These are phyloP conservation scores for Philaethria dido DNA, from an alignment of 2,888 invertebrate genomes.

Conservation along the genomic window DNA sequence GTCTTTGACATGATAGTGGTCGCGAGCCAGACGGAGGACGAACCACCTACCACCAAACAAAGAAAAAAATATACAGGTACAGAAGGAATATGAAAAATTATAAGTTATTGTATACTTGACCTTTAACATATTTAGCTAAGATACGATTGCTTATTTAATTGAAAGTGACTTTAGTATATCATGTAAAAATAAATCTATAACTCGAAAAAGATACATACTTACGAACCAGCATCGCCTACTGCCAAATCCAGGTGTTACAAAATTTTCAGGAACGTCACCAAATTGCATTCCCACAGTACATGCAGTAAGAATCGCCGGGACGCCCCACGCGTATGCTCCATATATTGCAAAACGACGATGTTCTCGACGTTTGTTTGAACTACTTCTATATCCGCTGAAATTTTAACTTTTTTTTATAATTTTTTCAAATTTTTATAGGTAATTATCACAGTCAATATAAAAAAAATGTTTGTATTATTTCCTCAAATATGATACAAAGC, in stretches of 20 bases:
- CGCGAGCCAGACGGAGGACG: too few species aligned
- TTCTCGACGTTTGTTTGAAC: conserved; percentile 77
- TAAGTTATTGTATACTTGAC: background rate
- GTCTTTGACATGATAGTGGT: too few species aligned
- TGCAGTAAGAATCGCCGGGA: conserved; percentile 81
- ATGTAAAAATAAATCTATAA: background rate
- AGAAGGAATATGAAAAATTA: conserved; percentile 71
- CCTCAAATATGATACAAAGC: background rate
- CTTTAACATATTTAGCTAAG: too few species aligned
- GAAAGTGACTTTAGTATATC: background rate
- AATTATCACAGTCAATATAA: background rate
- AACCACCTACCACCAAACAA: conserved; percentile 86
- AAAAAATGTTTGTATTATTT: background rate
- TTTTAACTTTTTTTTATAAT: background rate
- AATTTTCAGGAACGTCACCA: conserved; percentile 65
- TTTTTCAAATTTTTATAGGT: background rate
- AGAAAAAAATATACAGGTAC: conserved; percentile 87
- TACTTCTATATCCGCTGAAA: conserved; percentile 80
- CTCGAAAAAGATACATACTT: conserved; percentile 62
- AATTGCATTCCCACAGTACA: conserved; percentile 83
- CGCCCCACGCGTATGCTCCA: conserved; percentile 87
- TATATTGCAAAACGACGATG: conserved; percentile 85
- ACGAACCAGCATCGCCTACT: conserved; percentile 83
- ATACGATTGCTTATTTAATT: too few species aligned
- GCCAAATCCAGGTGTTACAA: conserved; percentile 84